Conservation (phyloP, 1,140 invertebrate genomes). For the Drosophila mayri region DNA sequence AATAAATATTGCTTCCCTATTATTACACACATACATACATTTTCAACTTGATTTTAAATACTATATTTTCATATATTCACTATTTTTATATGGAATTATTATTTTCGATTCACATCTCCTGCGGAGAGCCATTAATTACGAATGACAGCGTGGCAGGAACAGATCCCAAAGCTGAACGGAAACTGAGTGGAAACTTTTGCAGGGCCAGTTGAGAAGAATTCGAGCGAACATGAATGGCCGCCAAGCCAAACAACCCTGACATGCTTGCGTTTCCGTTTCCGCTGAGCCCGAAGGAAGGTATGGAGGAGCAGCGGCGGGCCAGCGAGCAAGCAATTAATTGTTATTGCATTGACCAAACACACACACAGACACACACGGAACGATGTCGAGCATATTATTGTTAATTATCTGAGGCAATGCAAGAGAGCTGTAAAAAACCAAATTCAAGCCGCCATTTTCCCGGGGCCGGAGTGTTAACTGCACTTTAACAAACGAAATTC, state of each 20-base stretch:
- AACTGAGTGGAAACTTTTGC: constrained; percentile 31
- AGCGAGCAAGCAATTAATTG: constrained; percentile 51
- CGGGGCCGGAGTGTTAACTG: constrained; percentile 62
- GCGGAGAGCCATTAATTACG: constrained; percentile 59
- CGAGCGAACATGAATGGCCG: constrained; percentile 58
- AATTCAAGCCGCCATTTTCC: constrained; percentile 46
- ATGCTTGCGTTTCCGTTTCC: constrained; percentile 77
- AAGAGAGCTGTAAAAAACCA: constrained; percentile 41
- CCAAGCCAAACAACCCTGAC: constrained; percentile 63
- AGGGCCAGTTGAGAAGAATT: constrained; percentile 15
- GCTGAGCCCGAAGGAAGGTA: constrained; percentile 23
- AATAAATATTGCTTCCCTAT: too few relatives aligned
- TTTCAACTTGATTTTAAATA: not conserved
- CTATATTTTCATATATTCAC: not conserved
- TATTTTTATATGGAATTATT: not conserved
- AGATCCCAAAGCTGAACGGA: constrained; percentile 27
- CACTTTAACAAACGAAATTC: constrained; percentile 63
- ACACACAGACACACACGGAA: constrained; percentile 7
- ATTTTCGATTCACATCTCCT: constrained; percentile 2
- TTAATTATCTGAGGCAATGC: constrained; percentile 71
- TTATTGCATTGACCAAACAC: constrained; percentile 61
- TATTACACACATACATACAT: too few relatives aligned
- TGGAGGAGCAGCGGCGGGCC: not conserved
- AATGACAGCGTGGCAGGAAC: constrained; percentile 55
- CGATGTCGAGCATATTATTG: constrained; percentile 59